Base-by-base conservation (phyloP, 2,797 vertebrate genomes). In the Mus caroli region DNA sequence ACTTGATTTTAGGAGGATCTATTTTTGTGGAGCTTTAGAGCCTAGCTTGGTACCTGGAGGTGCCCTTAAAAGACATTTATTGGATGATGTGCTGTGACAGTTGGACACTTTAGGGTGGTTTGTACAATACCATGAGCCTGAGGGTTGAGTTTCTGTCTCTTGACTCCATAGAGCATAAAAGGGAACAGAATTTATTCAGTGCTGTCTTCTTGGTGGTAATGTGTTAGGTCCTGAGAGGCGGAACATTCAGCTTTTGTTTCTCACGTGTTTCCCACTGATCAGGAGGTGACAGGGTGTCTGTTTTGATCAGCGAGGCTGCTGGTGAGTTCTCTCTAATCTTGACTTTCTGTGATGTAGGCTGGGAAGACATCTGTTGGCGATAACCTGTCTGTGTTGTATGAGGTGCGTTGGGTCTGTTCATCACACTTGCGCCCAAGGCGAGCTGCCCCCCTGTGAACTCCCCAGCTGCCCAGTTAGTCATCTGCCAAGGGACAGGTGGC, bases 401-500 rank as follows among this genome's bases (percentile, higher is more conserved):
- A 91, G 91, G 82, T 75, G 46, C 31, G 40, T 83, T 96, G 94
- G 84, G 76, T 89, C 54, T 37, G 34, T 37, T 76, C 79, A 56
- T 20, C n/a, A 79, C 6, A 34, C 43, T 46, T 64, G 56, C 67
- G 67, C 93, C 94, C 96, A 91, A 86, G 92, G 79, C 79, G 92
- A 91, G 26, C 83, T 24, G 91, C 64, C 46, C 77, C 77, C 91
- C 90, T 26, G 93, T 31, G 90, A 73, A 28, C n/a, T 34, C 86
- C 67, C 96, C 88, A 94, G 89, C 96, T 96, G 95, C 93, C 71
- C 71, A 77, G 15, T 95, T 67, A 40, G 84, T 91, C 77, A 69
- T 88, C 91, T 5, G 76, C 92, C 92, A 94, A 92, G 90, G 80
- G 96, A 94, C 97, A 97, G 96, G 94, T 96, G 96, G 96, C 93